Base-by-base conservation (phyloP, 2,113 vertebrate genomes). In the Pseudolaguvia tuberculata region DNA sequence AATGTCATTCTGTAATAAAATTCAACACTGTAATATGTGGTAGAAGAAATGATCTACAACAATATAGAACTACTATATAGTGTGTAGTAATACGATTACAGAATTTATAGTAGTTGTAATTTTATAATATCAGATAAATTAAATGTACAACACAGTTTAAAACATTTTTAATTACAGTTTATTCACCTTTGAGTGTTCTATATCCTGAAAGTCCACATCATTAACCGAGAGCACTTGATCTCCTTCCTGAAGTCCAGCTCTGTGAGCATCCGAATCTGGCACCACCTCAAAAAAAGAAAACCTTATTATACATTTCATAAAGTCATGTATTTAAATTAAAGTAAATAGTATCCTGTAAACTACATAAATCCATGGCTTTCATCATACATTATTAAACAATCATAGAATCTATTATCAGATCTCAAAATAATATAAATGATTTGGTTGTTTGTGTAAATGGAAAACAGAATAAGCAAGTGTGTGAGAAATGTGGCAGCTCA, bases 191-290 rank as follows among this genome's bases (percentile, higher is more conserved):
- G 95, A 94, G 85, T 99, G 97, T 70, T 98, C 97, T 48, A 98
- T 98, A 83, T 99, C 96, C 89, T 99, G 97, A 84, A 99, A 99
- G 88, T 99, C 97, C 51, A 97, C 95, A 1, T 98, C 95, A 14
- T 99, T 99, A 35, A 99, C 97, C 0, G 95, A 95, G 1, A 98
- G 91, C 59, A 99, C 97, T 87, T 99, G 96, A 85, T 98, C 96
- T 35, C 97, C 97, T 78, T 99, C 97, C 87, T 98, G 96, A 45
- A 99, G 90, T 35, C 96, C 96, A 2, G 95, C 97, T 79, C 94
- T 89, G 82, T 98, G 95, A 0, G 96, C 95, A 1, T 99, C 97
- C 0, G 96, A 99, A 84, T 98, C 96, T 0, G 94, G 96, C 67
- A 99, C 96, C 72, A 99, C 97, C 97, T 99, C 8, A 20, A 17